Base-by-base conservation (phyloP, 2,797 vertebrate species). In the Sebastes elongatus region DNA sequence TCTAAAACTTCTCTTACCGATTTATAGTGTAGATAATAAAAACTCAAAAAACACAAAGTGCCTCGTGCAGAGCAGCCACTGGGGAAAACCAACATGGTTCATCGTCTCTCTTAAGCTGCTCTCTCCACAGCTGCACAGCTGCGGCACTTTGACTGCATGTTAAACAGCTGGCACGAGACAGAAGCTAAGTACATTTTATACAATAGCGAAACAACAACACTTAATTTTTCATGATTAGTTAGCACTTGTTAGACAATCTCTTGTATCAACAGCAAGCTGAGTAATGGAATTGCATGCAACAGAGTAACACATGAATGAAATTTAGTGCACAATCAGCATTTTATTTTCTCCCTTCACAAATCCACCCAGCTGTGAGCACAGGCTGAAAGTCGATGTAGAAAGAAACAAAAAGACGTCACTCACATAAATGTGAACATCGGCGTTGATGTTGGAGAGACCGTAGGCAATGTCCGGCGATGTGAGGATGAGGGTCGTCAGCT, bases 401-500 rank as follows among this genome's bases (percentile, higher is more conserved):
- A 62, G 38, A 60, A 76, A 59, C 11, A 74, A 56, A 79, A 9
- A 72, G 13, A 30, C 4, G 22, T 4, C 71, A 95, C 95, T 95
- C 60, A 96, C 95, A 25, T 93, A 92, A 62, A 94, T 3, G 23
- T 81, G 62, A 4, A 88, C 84, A 6, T 81, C 23, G 0, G 10
- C 0, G 69, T 74, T 92, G 72, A 63, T 1, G 2, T 2, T 2
- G 59, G 0, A 2, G 0, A 7, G 0, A 18, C 2, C 11, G 1
- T 14, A 33, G 10, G 4, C 3, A 0, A 0, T 6, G 8, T 18
- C 1, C 20, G 25, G 0, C 0, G 88, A 87, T 20, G 81, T 86
- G 77, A 96, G 8, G 88, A 96, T 93, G 23, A 96, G 25, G 68
- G 91, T 76, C 72, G 91, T 89, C 0, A 92, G 89, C 57, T 14